These are phyloP conservation scores for Chymomyza amoena DNA, from an alignment of 2,888 invertebrate genomes.

Conservation along the genomic window DNA sequence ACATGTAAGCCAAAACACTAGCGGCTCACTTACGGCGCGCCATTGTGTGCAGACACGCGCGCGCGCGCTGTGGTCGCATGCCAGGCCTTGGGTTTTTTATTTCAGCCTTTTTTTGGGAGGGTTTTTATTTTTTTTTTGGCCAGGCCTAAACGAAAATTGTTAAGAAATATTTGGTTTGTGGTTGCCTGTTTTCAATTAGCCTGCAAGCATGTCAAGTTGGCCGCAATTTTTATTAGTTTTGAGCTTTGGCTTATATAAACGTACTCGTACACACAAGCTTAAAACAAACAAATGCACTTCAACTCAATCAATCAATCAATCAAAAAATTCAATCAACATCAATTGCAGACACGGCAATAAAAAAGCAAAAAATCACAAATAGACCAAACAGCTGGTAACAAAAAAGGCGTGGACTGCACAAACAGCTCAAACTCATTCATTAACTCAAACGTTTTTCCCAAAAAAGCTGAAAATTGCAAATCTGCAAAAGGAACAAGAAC, in stretches of 20 bases:
- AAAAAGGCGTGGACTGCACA: conserved; percentile 22
- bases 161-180: conserved; percentile 43
- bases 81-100: background rate
- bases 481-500: conserved; percentile 10
- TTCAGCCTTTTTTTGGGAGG: background rate
- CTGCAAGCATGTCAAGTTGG: conserved; percentile 13
- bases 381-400: conserved; percentile 15
- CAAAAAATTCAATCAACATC: conserved; percentile 67
- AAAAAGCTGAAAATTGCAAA: conserved; percentile 51
- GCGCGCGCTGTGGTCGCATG: conserved; percentile 5
- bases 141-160: conserved; percentile 47
- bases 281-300: conserved; percentile 36
- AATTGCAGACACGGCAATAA: conserved; percentile 42
- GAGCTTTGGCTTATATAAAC: conserved; percentile 22
- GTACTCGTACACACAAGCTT: conserved; percentile 1
- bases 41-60: conserved; percentile 8
- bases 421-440: conserved; percentile 59
- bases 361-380: conserved; percentile 5
- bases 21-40: conserved; percentile 21
- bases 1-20: conserved; percentile 52
- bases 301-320: conserved; percentile 66
- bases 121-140: conserved; percentile 9
- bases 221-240: conserved; percentile 67
- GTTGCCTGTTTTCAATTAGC: conserved; percentile 58
- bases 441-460: conserved; percentile 53